Base-by-base conservation (phyloP, 2,888 invertebrate genomes). In the Minunthozetes semirufus region DNA sequence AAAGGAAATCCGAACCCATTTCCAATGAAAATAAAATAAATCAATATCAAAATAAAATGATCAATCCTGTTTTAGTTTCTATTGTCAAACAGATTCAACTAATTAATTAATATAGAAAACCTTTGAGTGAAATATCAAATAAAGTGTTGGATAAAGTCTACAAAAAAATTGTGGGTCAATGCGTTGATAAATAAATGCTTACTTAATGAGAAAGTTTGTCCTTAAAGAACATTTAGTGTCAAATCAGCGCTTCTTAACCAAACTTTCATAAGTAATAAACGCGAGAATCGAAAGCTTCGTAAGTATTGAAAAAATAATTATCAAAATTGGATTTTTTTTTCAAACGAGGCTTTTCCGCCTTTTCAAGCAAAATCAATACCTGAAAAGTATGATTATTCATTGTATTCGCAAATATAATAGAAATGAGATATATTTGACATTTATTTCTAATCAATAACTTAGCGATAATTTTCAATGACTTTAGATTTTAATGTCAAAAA, bases 251-350 rank as follows among this genome's bases (percentile, higher is more conserved):
- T 48, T 48, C 13, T 48, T 50, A 50, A n/a, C n/a, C 8, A 13
- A 9, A 13, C 5, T 1, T 42, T 9, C n/a, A 29, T 25, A 17
- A 17, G 0, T 3, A 59, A 17, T 59, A 59, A 59, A 22, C 5
- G 59, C 59, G 59, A 15, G 59, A 59, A 59, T 29, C 25, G 1
- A 27, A 27, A 17, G 59, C 15, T 27, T 29, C 2, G 9, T 3
- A 22, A 56, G 25, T 56, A 56, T 56, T 56, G 56, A 56, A 56
- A 22, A 56, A 56, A 22, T 56, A 59, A 59, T 59, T 59, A 59
- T 59, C 29, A 59, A 59, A 27, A 59, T 59, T 59, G 13, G 17
- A 59, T 59, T 59, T 22, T 29, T 15, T 19, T 9, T 1, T 11
- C 6, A 4, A 33, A 17, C 25, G 15, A 29, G 19, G 0, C 22